Conservation (phyloP, 2,888 invertebrate genomes). For the Eupithecia abbreviata region DNA sequence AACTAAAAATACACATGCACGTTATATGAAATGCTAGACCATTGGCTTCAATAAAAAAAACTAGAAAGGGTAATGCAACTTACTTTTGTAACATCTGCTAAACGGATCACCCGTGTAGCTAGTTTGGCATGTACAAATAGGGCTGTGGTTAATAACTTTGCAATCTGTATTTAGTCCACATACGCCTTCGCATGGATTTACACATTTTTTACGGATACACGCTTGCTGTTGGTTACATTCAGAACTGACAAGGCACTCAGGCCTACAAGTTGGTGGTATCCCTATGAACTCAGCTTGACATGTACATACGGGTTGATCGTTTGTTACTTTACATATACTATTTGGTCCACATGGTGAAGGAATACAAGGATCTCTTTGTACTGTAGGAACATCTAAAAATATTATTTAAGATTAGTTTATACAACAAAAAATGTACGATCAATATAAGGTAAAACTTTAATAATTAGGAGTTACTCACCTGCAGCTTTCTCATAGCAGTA, state of each 20-base stretch:
- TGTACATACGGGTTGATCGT: constrained; percentile 88
- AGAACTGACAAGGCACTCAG: constrained; percentile 86
- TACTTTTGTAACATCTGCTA: constrained; percentile 82
- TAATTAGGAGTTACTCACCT: constrained; percentile 53
- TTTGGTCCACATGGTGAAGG: constrained; percentile 91
- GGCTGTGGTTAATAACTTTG: constrained; percentile 88
- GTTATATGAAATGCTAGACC: neutral
- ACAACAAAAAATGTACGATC: neutral
- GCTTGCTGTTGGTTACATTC: constrained; percentile 87
- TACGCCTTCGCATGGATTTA: constrained; percentile 87
- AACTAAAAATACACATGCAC: constrained; percentile 44
- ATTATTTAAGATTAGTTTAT: neutral
- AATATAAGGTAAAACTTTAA: neutral
- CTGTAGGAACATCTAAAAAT: constrained; percentile 61
- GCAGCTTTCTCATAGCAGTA: constrained; percentile 74
- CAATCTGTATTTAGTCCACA: constrained; percentile 88
- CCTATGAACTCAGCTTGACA: constrained; percentile 87
- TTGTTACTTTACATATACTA: constrained; percentile 88
- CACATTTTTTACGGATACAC: constrained; percentile 87
- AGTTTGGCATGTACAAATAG: constrained; percentile 87
- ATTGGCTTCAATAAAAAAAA: neutral
- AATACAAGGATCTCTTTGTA: constrained; percentile 85
- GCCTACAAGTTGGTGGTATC: constrained; percentile 86
- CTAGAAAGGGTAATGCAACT: constrained; percentile 11
- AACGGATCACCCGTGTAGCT: constrained; percentile 88